A percentile compares a stretch with the other conserved stretches of the same genome.
Evolutionary conservation across 2,113 vertebrate species (phyloP).

Genomic region (Lasiurus borealis): DNA sequence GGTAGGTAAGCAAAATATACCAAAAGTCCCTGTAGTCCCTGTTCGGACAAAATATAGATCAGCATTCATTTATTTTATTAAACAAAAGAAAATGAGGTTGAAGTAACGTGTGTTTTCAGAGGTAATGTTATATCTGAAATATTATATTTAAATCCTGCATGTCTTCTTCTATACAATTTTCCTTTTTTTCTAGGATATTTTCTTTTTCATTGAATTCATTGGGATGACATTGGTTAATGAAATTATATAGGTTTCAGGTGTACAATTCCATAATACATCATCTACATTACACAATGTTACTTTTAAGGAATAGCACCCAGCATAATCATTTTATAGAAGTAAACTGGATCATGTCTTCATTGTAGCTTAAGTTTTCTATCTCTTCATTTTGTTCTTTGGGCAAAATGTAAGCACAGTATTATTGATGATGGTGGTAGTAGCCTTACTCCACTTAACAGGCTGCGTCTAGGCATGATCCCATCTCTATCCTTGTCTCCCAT

Average conservation of each 20-base stretch:
- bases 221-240: neutral
- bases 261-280: neutral
- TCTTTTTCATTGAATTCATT: neutral
- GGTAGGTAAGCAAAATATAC: constrained; percentile 14
- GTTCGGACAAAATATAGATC: neutral
- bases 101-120: neutral
- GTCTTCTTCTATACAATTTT: neutral
- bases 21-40: neutral
- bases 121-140: neutral
- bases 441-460: neutral
- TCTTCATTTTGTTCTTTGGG: neutral
- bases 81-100: neutral
- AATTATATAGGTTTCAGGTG: neutral
- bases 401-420: neutral
- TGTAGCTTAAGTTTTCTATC: neutral
- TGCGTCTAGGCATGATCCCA: no score
- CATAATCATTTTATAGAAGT: neutral
- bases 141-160: neutral
- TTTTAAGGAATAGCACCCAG: neutral
- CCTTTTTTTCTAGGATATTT: neutral
- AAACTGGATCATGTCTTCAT: neutral
- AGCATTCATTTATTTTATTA: constrained; percentile 44
- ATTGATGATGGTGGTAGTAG: neutral
- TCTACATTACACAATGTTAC: neutral
- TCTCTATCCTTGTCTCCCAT: neutral